Evolutionary conservation across 2,888 invertebrate species (phyloP).

Genomic region (Lycophotia porphyrea): DNA sequence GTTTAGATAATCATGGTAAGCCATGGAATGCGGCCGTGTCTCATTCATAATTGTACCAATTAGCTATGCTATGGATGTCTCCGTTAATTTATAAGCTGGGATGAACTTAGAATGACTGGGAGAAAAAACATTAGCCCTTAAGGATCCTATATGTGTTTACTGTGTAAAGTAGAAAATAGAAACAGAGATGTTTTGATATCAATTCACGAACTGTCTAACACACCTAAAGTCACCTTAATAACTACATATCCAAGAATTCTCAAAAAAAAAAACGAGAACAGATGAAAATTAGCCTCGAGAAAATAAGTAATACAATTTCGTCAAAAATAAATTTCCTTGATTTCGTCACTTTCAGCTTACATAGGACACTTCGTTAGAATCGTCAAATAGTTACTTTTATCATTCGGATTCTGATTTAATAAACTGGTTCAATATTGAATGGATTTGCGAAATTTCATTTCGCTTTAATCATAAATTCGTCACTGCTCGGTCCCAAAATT

Average conservation of each 20-base stretch:
- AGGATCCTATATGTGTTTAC: constrained; percentile 4
- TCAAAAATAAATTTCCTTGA: constrained; percentile 33
- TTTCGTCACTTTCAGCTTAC: constrained; percentile 28
- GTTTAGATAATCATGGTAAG: constrained; percentile 70
- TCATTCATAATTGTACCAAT: constrained; percentile 83
- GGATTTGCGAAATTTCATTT: constrained; percentile 33
- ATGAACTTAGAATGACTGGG: constrained; percentile 67
- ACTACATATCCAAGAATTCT: not conserved
- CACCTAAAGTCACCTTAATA: not conserved
- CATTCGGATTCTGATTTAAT: constrained; percentile 52
- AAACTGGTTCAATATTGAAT: constrained; percentile 51
- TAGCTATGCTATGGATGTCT: constrained; percentile 78
- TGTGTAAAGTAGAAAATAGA: not conserved
- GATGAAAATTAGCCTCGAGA: constrained; percentile 14
- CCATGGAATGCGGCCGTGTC: constrained; percentile 80
- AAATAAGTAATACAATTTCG: constrained; percentile 32
- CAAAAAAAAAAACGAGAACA: not conserved
- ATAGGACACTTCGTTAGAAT: constrained; percentile 55
- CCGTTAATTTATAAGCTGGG: constrained; percentile 79
- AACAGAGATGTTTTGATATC: not conserved
- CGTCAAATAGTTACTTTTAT: constrained; percentile 60
- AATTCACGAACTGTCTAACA: not conserved
- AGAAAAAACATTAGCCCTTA: constrained; percentile 55
- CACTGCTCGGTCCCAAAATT: constrained; percentile 20
- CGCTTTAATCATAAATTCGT: constrained; percentile 45